Evolutionary conservation across 2,113 vertebrate species (phyloP).

Genomic region (Hylia prasina): DNA sequence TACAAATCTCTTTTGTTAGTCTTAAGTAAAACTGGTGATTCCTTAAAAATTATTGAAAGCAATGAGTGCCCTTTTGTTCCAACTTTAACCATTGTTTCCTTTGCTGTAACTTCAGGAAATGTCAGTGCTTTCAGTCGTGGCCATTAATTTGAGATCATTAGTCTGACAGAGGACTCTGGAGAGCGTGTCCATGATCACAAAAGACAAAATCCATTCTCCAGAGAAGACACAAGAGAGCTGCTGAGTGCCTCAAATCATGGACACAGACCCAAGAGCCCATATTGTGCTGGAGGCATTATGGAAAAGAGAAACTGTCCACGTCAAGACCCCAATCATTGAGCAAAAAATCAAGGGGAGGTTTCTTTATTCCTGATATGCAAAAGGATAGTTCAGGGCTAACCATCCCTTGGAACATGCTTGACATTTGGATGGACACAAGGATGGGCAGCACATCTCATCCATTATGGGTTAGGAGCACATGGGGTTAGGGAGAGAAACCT

Average conservation of each 20-base stretch:
- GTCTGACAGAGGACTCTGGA: not conserved
- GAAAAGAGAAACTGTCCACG: not conserved
- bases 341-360: not conserved
- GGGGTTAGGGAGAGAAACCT: not conserved
- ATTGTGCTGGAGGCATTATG: not conserved
- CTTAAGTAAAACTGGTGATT: not conserved
- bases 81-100: not conserved
- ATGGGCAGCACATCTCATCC: not conserved
- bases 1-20: not conserved
- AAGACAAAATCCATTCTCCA: not conserved
- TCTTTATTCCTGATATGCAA: not conserved
- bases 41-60: not conserved
- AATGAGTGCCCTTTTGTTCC: not conserved
- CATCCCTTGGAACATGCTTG: not conserved
- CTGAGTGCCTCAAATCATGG: not conserved
- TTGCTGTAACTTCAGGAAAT: not conserved
- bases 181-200: accelerated
- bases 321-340: not conserved
- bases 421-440: not conserved
- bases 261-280: not conserved
- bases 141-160: not conserved
- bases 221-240: not conserved
- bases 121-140: not conserved
- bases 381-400: not conserved
- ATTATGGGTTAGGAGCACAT: not conserved